These are phyloP conservation scores for Microchirus variegatus DNA, from an alignment of 2,797 vertebrate species.

Conservation along the genomic window DNA sequence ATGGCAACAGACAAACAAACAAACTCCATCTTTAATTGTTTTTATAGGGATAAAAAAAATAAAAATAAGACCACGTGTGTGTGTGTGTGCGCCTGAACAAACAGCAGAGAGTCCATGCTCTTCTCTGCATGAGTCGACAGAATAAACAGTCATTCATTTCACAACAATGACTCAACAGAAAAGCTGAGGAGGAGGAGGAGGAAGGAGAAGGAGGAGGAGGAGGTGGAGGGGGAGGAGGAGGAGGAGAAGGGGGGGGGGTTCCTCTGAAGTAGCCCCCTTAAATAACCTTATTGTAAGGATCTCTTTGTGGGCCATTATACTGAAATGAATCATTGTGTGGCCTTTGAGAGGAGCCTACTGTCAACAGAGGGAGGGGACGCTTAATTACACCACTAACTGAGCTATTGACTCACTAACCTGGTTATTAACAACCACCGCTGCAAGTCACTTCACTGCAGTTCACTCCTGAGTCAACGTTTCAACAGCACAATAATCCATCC, in stretches of 20 bases:
- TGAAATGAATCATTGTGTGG: constrained; percentile 55
- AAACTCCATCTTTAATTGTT: too few relatives aligned
- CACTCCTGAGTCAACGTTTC: too few relatives aligned
- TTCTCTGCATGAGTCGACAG: constrained; percentile 28
- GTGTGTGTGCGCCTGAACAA: constrained; percentile 14
- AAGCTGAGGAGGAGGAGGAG: neutral
- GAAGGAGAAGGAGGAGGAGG: neutral
- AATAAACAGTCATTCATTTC: constrained; percentile 62
- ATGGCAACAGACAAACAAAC: too few relatives aligned
- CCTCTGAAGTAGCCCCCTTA: constrained; percentile 47
- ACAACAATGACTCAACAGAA: constrained; percentile 45
- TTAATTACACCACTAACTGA: constrained; percentile 46
- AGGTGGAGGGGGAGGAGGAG: neutral
- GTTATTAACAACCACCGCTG: too few relatives aligned
- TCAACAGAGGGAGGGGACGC: neutral
- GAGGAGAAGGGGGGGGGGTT: constrained; percentile 9
- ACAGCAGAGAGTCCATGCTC: neutral
- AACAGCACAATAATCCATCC: too few relatives aligned
- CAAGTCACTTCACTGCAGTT: too few relatives aligned
- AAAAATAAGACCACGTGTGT: neutral
- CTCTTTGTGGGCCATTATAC: constrained; percentile 52
- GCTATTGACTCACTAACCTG: constrained; percentile 31
- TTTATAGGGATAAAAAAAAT: neutral
- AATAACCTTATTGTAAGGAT: constrained; percentile 60
- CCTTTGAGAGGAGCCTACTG: constrained; percentile 21